Evolutionary conservation across 1,140 invertebrate species (phyloP).

Genomic region (Bombus cullumanus): DNA sequence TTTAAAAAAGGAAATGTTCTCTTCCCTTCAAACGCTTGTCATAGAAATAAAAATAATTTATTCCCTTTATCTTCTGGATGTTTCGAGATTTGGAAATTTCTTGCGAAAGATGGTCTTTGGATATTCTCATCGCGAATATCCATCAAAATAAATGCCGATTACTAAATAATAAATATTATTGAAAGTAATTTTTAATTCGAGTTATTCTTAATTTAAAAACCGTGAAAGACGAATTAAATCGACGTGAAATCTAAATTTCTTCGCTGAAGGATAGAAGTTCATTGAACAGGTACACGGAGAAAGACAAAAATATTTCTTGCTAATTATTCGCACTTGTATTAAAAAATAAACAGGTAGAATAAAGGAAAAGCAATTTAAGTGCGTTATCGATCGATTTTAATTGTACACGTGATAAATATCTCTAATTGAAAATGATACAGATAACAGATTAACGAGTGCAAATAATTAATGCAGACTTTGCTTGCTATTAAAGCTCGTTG

Average conservation of each 20-base stretch:
- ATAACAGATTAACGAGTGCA: background rate
- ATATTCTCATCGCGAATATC: too few relatives aligned
- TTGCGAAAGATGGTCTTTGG: too few relatives aligned
- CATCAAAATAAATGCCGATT: too few relatives aligned
- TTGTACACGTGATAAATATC: background rate
- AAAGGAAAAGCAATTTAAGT: too few relatives aligned
- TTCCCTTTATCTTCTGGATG: background rate
- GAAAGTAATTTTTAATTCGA: too few relatives aligned
- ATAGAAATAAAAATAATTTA: background rate
- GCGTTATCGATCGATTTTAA: background rate
- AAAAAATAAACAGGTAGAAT: too few relatives aligned
- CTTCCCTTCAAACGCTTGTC: background rate
- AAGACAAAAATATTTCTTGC: background rate
- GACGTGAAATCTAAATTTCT: background rate
- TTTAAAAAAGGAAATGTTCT: background rate
- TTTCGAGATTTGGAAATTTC: background rate
- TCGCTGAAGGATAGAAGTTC: fast-evolving
- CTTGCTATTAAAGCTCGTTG: slow-evolving; percentile 3
- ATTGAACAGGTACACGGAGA: background rate
- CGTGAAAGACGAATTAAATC: too few relatives aligned
- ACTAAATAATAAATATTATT: too few relatives aligned
- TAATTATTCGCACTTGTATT: background rate
- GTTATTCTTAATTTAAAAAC: too few relatives aligned
- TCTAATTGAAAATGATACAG: background rate
- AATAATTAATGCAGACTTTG: background rate